These are phyloP conservation scores for Pantherophis vulpinus DNA, from an alignment of 2,797 vertebrate genomes.

Conservation along the genomic window DNA sequence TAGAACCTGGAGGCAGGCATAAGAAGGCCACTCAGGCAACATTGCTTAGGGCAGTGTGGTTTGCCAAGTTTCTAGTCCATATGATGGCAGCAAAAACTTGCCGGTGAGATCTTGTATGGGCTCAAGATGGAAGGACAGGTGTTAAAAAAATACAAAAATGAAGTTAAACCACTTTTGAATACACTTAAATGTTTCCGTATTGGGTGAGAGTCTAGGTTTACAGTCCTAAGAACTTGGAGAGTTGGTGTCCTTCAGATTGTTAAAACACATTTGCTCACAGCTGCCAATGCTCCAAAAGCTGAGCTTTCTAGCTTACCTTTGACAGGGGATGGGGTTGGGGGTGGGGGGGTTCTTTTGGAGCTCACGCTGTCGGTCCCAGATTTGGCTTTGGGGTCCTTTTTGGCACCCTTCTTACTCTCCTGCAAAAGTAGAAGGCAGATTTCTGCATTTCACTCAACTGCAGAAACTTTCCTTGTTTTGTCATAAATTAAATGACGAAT, in stretches of 20 bases:
- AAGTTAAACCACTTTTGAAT: neutral
- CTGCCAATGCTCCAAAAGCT: neutral
- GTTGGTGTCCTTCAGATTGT: neutral
- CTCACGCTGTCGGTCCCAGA: slow-evolving; percentile 18
- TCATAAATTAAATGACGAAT: no score
- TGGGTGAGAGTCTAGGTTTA: neutral
- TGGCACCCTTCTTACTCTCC: slow-evolving; percentile 52
- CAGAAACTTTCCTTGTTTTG: neutral
- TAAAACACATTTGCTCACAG: neutral
- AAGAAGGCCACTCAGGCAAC: neutral
- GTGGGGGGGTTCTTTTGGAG: slow-evolving; percentile 24
- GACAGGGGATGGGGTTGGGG: neutral
- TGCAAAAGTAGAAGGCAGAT: slow-evolving; percentile 17
- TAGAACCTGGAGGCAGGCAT: neutral
- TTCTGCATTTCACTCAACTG: neutral
- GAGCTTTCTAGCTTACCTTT: slow-evolving; percentile 62
- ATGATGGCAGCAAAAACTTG: neutral
- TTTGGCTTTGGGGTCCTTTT: slow-evolving; percentile 60
- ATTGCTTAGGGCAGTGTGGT: neutral
- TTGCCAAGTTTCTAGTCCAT: neutral
- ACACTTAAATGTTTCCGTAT: neutral
- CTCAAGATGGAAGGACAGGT: neutral
- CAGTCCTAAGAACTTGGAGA: neutral
- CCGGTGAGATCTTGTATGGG: neutral
- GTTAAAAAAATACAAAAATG: neutral